Evolutionary conservation across 2,888 invertebrate genomes (phyloP), one percentile per base, ranked within the genome.

Genomic region (Melieria crassipennis): DNA sequence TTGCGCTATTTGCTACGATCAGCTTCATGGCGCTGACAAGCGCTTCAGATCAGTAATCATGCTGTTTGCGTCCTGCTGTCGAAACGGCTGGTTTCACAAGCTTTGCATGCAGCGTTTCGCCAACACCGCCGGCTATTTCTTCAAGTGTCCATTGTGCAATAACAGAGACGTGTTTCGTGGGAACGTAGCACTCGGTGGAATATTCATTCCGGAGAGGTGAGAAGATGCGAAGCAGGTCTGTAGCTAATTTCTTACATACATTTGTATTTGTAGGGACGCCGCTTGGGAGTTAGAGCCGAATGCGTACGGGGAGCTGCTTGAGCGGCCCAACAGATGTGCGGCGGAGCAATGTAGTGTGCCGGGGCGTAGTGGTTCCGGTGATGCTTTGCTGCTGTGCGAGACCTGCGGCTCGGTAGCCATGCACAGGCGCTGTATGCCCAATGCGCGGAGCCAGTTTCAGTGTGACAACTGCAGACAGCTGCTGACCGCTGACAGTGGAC

Each of bases 101-200:
- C 80, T 79, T 13, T 95, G 95, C 85, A 81, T 94, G 47, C 91
- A 92, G 87, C 88, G 89, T 69, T 90, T 93, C 86, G 93, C 95
- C 0, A 82, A 91, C 6, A 92, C 90, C 77, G 91, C 94, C 0
- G 96, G 95, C 0, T 93, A 95, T 78, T 94, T 93, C 82, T 90
- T 95, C 76, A 95, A 94, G 80, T 96, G 96, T 82, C 95, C 96
- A 0, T 86, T 94, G 0, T 96, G 93, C 79, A 95, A 94, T 78
- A 91, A 94, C 80, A 90, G 89, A 0, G 89, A 90, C 0, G 91
- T 92, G 82, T 82, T 91, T 16, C 74, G 77, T 3, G 46, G 63
- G 1, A 70, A 74, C 43, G 72, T 70, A 66, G 10, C 61, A 0
- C 83, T 87, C 0, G 90, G 89, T 82, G 95, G 96, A 3, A 92